Base-by-base conservation (phyloP, 2,113 vertebrate species). In the Chitala chitala region DNA sequence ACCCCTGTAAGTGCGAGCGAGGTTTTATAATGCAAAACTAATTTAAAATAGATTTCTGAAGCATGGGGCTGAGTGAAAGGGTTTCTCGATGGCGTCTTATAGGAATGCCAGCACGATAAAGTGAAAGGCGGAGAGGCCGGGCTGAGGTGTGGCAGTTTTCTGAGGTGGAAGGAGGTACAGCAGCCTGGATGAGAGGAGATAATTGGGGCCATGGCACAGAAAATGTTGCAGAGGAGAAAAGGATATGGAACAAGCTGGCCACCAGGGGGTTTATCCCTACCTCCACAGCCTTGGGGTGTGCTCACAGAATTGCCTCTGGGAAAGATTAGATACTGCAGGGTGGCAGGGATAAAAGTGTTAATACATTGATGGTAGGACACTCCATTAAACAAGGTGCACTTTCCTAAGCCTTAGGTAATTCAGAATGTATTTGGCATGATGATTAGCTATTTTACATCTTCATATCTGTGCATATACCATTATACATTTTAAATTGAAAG, bases 401-500 rank as follows among this genome's bases (percentile, higher is more conserved):
- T 24, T 4, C 38, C 36, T 24, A 24, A 65, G 40, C 24, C 40
- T 24, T 17, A n/a, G 46, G 22, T 48, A 46, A 26, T 33, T 17
- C 17, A 55, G n/a, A 36, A 33, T 24, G 38, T 48, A 8, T 68
- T 68, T 46, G 20, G 12, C 13, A 46, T 5, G 22, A 46, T 48
- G 64, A 68, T 46, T n/a, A n/a, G n/a, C n/a, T n/a, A n/a, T n/a
- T n/a, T n/a, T 46, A 46, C 42, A 26, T 68, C 24, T 46, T 24
- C 22, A 46, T 46, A 68, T 48, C 42, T 9, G 22, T 68, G 46
- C 59, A 29, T 38, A 15, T 29, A n/a, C 5, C 24, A 22, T 66
- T 4, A 44, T 68, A 24, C n/a, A n/a, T 26, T 48, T 9, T 68
- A 48, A 44, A 68, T 68, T 26, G 46, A 68, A 68, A 68, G 26